Evolutionary conservation across 1,140 invertebrate genomes (phyloP).

Genomic region (Macrobrachium rosenbergii): DNA sequence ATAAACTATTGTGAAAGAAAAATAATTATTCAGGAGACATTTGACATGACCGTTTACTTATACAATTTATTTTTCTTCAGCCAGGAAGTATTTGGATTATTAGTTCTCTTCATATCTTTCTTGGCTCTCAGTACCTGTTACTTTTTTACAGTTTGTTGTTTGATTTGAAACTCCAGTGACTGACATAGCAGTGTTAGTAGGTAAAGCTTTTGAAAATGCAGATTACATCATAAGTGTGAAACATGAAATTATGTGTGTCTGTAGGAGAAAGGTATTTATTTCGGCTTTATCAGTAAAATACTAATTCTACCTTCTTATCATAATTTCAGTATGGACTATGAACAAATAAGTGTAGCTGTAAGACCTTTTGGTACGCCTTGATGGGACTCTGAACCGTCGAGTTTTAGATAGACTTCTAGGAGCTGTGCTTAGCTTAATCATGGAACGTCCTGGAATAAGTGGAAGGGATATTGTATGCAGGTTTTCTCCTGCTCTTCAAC

Average conservation of each 20-base stretch:
- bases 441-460: constrained; percentile 75
- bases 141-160: too few species aligned
- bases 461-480: constrained; percentile 60
- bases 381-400: constrained; percentile 80
- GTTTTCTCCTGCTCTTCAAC: constrained; percentile 69
- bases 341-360: constrained; percentile 68
- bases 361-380: constrained; percentile 82
- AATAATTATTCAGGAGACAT: too few species aligned
- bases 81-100: too few species aligned
- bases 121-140: too few species aligned
- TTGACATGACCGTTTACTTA: too few species aligned
- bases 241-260: background rate
- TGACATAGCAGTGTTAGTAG: too few species aligned
- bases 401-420: constrained; percentile 80
- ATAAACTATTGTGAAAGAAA: too few species aligned
- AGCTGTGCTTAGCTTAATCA: constrained; percentile 76
- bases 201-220: too few species aligned
- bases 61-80: too few species aligned
- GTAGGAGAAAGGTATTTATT: background rate
- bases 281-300: background rate
- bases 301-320: background rate
- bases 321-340: constrained; percentile 40
- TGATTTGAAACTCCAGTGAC: too few species aligned
- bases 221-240: too few species aligned
- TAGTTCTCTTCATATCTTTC: too few species aligned